Conservation (phyloP, 2,797 vertebrate species). For the Phrynocephalus forsythii region DNA sequence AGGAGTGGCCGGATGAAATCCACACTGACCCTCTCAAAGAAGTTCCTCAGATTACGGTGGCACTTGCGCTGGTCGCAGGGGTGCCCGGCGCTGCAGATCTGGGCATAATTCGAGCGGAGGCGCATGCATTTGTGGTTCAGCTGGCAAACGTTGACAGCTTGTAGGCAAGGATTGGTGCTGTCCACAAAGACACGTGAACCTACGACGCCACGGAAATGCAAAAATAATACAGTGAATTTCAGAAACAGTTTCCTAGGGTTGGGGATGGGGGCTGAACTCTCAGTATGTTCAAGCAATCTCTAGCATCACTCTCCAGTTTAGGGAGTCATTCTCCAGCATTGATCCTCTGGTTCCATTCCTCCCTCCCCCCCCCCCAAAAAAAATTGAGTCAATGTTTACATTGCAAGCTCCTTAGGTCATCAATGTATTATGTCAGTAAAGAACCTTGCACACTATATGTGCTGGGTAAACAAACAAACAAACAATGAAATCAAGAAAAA, state of each 20-base stretch:
- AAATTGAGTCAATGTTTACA: background rate
- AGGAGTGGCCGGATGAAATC: constrained; percentile 89
- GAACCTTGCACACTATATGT: background rate
- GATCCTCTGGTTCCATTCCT: background rate
- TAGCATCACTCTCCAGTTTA: background rate
- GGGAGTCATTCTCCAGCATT: background rate
- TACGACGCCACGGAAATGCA: constrained; percentile 54
- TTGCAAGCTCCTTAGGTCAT: background rate
- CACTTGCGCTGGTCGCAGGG: constrained; percentile 89
- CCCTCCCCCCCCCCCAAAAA: background rate
- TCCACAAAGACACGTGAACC: constrained; percentile 56
- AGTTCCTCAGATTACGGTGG: constrained; percentile 85
- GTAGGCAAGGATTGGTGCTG: constrained; percentile 86
- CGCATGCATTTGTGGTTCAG: constrained; percentile 89
- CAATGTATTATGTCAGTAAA: background rate
- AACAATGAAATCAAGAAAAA: background rate
- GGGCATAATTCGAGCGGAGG: constrained; percentile 88
- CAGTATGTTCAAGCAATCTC: background rate
- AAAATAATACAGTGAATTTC: constrained; percentile 10
- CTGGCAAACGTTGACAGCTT: constrained; percentile 89
- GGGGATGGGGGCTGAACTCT: background rate
- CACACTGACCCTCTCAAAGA: constrained; percentile 90
- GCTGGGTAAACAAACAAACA: background rate
- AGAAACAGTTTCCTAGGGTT: constrained; percentile 10
- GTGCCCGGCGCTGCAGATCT: constrained; percentile 84